phyloP scores from a whole-genome alignment of 2,113 vertebrate species.

The Aspiorhynchus laticeps region DNA sequence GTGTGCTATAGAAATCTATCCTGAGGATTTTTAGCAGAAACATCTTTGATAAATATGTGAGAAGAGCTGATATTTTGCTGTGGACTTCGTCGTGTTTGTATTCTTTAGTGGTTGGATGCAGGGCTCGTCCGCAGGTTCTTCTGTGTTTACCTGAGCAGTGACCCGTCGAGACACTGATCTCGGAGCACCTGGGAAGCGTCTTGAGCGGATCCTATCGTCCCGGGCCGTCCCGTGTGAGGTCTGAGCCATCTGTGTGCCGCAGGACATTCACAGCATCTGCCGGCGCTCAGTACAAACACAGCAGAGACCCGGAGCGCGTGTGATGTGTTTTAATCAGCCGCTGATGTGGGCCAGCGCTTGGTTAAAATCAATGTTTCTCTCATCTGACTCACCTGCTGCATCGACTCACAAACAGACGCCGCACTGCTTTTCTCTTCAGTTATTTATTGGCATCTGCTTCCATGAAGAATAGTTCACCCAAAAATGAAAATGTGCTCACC shows the following conservation, averaged over 20 bases:
- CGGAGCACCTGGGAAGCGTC: neutral
- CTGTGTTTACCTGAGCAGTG: neutral
- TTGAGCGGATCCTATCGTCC: neutral
- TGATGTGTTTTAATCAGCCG: neutral
- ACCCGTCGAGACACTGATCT: neutral
- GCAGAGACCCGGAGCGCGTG: neutral
- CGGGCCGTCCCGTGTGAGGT: neutral
- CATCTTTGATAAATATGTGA: neutral
- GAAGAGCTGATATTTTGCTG: neutral
- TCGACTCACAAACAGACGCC: neutral
- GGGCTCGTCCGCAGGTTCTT: neutral
- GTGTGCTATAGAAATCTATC: neutral
- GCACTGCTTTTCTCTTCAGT: neutral
- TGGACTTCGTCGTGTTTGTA: neutral
- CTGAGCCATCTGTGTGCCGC: conserved; percentile 22
- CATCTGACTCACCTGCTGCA: neutral
- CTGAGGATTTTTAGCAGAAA: neutral
- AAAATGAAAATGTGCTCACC: neutral
- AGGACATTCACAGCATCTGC: conserved; percentile 16
- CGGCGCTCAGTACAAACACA: neutral
- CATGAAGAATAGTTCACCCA: neutral
- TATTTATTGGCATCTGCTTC: neutral
- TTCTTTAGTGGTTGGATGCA: neutral
- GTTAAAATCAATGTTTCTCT: conserved; percentile 4
- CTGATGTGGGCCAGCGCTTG: neutral